Evolutionary conservation across 2,797 vertebrate species (phyloP), one percentile per base, ranked within the genome.

Genomic region (Halcyon chelicuti): DNA sequence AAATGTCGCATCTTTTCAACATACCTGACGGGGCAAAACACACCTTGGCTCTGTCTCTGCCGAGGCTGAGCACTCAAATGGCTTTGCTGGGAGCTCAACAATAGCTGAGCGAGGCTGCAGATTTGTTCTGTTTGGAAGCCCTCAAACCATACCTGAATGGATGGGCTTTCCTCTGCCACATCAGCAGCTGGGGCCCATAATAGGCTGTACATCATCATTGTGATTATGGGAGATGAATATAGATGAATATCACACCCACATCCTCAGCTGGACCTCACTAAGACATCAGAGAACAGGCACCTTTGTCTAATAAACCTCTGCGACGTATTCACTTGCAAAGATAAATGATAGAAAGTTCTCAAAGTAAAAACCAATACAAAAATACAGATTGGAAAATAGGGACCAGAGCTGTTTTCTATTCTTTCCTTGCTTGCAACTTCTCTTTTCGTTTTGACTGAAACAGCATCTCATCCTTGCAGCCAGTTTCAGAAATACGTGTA

Each of bases 171-270:
- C 98, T 98, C 98, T 96, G 90, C 87, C 98, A 97, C 98, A 97
- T 98, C 98, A 98, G 98, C 98, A 96, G 97, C 98, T 90, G 91
- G 96, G 98, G 98, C 98, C 97, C 98, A 93, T 96, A 97, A 97
- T 93, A 97, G 95, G 91, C 98, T 77, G 97, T 97, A 97, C 96
- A 98, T 98, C 98, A 97, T 97, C 98, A 29, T 96, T 97, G 98
- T 97, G 98, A 98, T 98, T 97, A 97, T 93, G 97, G 97, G 90
- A 96, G 98, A 97, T 97, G 98, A 97, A 97, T 81, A 2, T 20
- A 96, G 98, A 97, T 97, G 98, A 97, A 97, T 79, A 2, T 25
- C 58, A 7, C 2, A 5, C 20, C 47, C 74, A 7, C n/a, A 3
- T 0, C 65, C 54, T 33, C 1, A 0, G 19, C 84, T 2, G 16